These are phyloP conservation scores for Camponotus vicinus DNA, from an alignment of 1,140 invertebrate species.

Conservation along the genomic window DNA sequence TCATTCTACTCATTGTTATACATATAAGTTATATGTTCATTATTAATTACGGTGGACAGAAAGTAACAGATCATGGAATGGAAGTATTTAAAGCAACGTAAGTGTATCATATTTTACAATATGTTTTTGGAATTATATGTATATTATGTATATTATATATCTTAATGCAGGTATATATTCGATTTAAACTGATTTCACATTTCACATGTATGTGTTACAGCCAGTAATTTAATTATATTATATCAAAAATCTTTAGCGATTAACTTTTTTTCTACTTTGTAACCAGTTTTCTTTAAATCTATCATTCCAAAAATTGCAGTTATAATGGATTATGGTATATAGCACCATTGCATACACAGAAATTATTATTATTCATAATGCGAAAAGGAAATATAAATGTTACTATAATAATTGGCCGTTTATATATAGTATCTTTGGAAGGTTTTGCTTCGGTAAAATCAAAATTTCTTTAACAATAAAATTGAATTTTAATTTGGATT, in stretches of 20 bases:
- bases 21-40: constrained; percentile 16
- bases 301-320: not conserved
- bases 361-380: constrained; percentile 29
- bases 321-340: constrained; percentile 38
- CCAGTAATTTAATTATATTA: too few relatives aligned
- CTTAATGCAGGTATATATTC: not conserved
- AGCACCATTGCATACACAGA: constrained; percentile 28
- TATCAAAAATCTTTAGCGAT: too few relatives aligned
- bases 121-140: not conserved
- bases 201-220: too few relatives aligned
- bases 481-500: too few relatives aligned
- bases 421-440: constrained; percentile 32
- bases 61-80: constrained; percentile 5
- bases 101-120: constrained; percentile 9
- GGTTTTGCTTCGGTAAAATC: constrained; percentile 33
- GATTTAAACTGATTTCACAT: not conserved
- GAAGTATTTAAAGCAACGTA: not conserved
- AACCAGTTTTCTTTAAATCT: too few relatives aligned
- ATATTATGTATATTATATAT: not conserved
- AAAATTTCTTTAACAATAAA: too few relatives aligned
- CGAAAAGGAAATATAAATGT: not conserved
- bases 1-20: not conserved
- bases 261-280: too few relatives aligned
- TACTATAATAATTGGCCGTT: not conserved
- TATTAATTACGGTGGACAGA: constrained; percentile 16